phyloP scores from a whole-genome alignment of 2,113 vertebrate species.

The Cyprinodon tularosa region DNA sequence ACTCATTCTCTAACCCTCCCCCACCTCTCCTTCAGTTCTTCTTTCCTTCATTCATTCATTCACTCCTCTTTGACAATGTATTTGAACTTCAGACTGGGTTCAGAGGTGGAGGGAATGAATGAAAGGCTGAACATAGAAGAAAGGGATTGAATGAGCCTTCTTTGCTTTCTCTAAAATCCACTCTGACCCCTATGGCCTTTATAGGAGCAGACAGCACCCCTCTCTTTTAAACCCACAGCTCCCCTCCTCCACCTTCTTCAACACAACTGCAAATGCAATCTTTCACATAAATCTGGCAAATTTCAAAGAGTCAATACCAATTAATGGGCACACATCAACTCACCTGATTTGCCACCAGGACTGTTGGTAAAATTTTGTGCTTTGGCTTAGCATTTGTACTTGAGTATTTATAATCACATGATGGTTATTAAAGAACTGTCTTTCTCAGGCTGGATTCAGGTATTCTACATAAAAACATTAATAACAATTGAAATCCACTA shows the following conservation, averaged over 20 bases:
- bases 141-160: slow-evolving; percentile 10
- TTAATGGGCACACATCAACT: slow-evolving; percentile 14
- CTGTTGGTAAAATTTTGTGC: slow-evolving; percentile 38
- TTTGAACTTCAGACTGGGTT: slow-evolving; percentile 65
- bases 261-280: background rate
- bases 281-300: slow-evolving; percentile 7
- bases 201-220: slow-evolving; percentile 24
- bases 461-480: background rate
- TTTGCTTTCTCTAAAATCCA: slow-evolving; percentile 39
- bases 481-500: background rate
- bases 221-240: background rate
- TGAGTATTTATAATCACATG: slow-evolving; percentile 17
- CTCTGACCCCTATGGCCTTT: slow-evolving; percentile 53
- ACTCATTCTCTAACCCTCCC: slow-evolving; percentile 16
- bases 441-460: slow-evolving; percentile 15
- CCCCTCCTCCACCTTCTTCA: background rate
- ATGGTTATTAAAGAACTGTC: background rate
- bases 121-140: slow-evolving; percentile 35
- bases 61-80: slow-evolving; percentile 61
- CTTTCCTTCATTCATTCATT: slow-evolving; percentile 17
- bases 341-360: slow-evolving; percentile 29
- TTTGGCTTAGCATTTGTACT: slow-evolving; percentile 29
- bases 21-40: slow-evolving; percentile 11
- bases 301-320: background rate
- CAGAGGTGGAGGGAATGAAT: slow-evolving; percentile 23